Evolutionary conservation across 2,888 invertebrate species (phyloP), one percentile per base, ranked within the genome.

Genomic region (Lissonota sp.): DNA sequence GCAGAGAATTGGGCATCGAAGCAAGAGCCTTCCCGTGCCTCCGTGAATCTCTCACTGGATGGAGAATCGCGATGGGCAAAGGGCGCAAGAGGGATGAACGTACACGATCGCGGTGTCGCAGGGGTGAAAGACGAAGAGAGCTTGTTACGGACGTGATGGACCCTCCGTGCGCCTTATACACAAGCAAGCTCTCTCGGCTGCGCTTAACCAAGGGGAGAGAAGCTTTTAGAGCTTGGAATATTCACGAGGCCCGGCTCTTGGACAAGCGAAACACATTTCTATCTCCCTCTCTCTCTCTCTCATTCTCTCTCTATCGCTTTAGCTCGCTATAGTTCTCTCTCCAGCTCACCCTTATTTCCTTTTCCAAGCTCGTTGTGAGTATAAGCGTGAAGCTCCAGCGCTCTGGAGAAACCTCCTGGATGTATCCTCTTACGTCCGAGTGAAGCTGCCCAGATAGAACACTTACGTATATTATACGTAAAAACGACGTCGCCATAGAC

Each of bases 161-260:
- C 91, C 92, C 92, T 91, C 87, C 89, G 87, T 90, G 90, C 26
- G 26, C 90, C 91, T 90, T 87, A 85, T 84, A 26, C 26, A 26
- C 26, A 26, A 84, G 78, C 82, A 69, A 78, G 63, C 71, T 64
- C 57, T 37, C 74, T 64, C 67, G 70, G 62, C 66, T 63, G 74
- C 62, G 67, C 58, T 75, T 39, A 76, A 63, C 84, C 84, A 84
- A 86, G 86, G 87, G 86, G 83, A 87, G 89, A 88, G 89, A 88
- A 89, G 88, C 92, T 92, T 92, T 92, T 92, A 92, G 91, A 92
- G 91, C 90, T 89, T 92, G 90, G 92, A 92, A 92, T 92, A 92
- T 92, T 92, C 92, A 92, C 91, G 90, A 90, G 87, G 84, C 85
- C 60, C 86, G 84, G 86, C 85, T 86, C 87, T 87, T 87, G 90